Evolutionary conservation across 2,797 vertebrate species (phyloP).

Genomic region (Hydrocynus forskahlii): DNA sequence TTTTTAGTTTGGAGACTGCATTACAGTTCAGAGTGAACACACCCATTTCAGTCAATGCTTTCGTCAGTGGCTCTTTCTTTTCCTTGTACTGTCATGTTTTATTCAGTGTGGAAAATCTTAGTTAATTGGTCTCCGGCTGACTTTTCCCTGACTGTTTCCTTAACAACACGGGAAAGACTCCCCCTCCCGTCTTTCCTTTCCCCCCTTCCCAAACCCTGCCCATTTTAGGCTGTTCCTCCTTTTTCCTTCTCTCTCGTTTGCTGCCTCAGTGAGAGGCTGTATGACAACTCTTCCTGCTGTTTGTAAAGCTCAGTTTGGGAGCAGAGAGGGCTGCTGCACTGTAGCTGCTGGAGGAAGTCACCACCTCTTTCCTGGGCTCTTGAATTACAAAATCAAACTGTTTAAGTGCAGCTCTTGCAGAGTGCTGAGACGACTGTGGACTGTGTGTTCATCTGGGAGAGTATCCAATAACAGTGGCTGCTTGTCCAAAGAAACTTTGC

Average conservation of each 20-base stretch:
- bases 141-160: conserved; percentile 65
- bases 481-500: conserved; percentile 13
- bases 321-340: conserved; percentile 67
- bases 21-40: conserved; percentile 14
- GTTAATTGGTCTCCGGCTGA: conserved; percentile 66
- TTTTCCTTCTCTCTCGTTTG: conserved; percentile 38
- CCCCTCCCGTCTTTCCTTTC: conserved; percentile 51
- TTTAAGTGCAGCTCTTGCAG: conserved; percentile 48
- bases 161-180: conserved; percentile 63
- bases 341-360: conserved; percentile 75
- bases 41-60: conserved; percentile 33
- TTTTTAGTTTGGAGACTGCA: conserved; percentile 6
- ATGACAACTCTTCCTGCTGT: conserved; percentile 57
- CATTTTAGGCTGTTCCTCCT: conserved; percentile 80
- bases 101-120: conserved; percentile 69
- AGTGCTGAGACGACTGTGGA: conserved; percentile 16
- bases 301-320: conserved; percentile 39
- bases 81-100: conserved; percentile 58
- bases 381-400: conserved; percentile 38
- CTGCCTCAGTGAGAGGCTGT: conserved; percentile 45
- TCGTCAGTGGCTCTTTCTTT: conserved; percentile 41
- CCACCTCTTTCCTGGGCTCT: conserved; percentile 73
- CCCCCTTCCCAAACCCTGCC: conserved; percentile 70
- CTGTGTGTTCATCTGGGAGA: conserved; percentile 30
- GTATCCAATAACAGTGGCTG: conserved; percentile 13